Percentiles rank a stretch among this genome's conserved stretches.
These are phyloP conservation scores for Orbicella faveolata DNA, from an alignment of 64 coral and sea anemone species.

Conservation along the genomic window DNA sequence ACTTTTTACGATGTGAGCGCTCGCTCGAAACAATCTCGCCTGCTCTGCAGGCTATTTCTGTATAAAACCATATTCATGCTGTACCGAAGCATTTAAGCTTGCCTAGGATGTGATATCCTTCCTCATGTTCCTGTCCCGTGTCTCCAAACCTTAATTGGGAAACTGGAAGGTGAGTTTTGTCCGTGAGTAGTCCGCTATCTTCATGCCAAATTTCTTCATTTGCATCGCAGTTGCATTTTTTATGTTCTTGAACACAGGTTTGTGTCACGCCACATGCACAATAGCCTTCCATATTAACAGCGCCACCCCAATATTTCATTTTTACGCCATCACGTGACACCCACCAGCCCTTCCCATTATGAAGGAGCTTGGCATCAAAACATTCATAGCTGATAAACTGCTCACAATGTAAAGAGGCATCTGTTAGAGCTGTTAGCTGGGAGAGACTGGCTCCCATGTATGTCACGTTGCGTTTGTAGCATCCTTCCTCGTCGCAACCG, in stretches of 20 bases:
- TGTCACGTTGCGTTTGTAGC: not conserved
- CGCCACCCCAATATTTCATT: slow-evolving; percentile 55
- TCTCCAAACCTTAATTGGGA: slow-evolving; percentile 4
- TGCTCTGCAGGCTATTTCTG: not conserved
- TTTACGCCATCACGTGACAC: slow-evolving; percentile 24
- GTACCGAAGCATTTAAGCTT: not conserved
- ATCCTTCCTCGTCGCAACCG: not conserved
- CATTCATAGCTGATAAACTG: slow-evolving; percentile 42
- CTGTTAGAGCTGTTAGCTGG: slow-evolving; percentile 11
- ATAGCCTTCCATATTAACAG: not conserved
- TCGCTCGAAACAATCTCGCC: no score
- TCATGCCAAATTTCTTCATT: not conserved
- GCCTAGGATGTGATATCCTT: slow-evolving; percentile 18
- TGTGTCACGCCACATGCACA: slow-evolving; percentile 28
- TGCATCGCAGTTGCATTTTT: not conserved
- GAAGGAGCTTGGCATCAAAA: not conserved
- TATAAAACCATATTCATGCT: not conserved
- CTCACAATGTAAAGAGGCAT: slow-evolving; percentile 4
- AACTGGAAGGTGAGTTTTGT: not conserved
- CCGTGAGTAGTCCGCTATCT: not conserved
- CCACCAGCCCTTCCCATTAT: not conserved
- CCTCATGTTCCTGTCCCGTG: not conserved
- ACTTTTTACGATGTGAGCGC: no score
- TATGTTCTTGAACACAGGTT: not conserved
- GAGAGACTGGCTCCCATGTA: not conserved